phyloP scores from a whole-genome alignment of 2,888 invertebrate species.

The Drosophila setosimentum region DNA sequence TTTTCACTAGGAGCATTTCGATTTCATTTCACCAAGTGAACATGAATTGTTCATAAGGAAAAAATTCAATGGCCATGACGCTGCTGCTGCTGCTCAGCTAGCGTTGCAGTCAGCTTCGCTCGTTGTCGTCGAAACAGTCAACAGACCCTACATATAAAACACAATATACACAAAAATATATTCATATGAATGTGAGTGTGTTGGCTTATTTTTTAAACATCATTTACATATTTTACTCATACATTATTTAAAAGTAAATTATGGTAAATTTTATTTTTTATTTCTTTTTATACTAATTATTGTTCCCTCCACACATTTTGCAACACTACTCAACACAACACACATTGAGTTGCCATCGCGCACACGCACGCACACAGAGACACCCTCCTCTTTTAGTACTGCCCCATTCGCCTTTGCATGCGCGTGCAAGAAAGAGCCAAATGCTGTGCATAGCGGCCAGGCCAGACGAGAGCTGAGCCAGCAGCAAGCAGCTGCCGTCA shows the following conservation, averaged over 20 bases:
- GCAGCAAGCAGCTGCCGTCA: conserved; percentile 47
- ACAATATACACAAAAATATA: conserved; percentile 7
- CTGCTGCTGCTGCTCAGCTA: conserved; percentile 45
- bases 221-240: conserved; percentile 49
- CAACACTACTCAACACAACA: conserved; percentile 54
- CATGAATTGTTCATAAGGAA: conserved; percentile 56
- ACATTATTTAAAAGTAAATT: conserved; percentile 58
- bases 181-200: not conserved
- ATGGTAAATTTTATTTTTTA: conserved; percentile 62
- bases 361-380: conserved; percentile 39
- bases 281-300: conserved; percentile 62
- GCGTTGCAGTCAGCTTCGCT: conserved; percentile 60
- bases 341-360: conserved; percentile 43
- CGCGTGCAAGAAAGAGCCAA: conserved; percentile 61
- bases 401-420: conserved; percentile 61
- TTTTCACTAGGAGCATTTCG: conserved; percentile 55
- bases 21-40: conserved; percentile 58
- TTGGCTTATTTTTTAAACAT: conserved; percentile 26
- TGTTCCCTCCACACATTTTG: conserved; percentile 52
- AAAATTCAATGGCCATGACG: conserved; percentile 82
- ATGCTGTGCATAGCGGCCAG: conserved; percentile 30
- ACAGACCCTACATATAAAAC: conserved; percentile 52
- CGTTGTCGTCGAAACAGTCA: conserved; percentile 44
- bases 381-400: conserved; percentile 61
- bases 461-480: conserved; percentile 41